phyloP scores from a whole-genome alignment of 2,888 invertebrate genomes.

The Mechanitis messenoides region DNA sequence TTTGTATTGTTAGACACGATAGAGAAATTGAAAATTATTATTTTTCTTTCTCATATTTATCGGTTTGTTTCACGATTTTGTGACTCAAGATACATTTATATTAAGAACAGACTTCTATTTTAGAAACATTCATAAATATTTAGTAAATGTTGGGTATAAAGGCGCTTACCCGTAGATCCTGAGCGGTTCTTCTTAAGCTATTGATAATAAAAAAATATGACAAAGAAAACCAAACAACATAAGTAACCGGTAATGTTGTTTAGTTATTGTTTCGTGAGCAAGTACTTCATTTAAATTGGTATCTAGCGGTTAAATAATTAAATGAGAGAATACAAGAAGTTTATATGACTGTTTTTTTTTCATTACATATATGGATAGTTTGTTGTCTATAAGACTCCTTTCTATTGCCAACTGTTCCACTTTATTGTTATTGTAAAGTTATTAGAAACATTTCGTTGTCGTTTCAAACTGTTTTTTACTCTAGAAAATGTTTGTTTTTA shows the following conservation, averaged over 20 bases:
- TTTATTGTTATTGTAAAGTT: background rate
- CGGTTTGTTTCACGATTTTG: background rate
- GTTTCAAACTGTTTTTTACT: background rate
- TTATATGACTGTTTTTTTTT: conserved; percentile 1
- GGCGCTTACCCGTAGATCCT: too few relatives aligned
- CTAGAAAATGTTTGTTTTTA: too few relatives aligned
- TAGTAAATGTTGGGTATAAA: too few relatives aligned
- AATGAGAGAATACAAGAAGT: background rate
- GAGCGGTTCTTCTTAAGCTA: too few relatives aligned
- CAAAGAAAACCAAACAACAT: too few relatives aligned
- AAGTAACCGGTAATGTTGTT: background rate
- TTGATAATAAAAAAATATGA: too few relatives aligned
- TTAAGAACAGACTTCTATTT: background rate
- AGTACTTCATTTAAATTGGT: background rate
- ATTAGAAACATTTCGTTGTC: background rate
- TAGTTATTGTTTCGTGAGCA: background rate
- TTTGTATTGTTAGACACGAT: conserved; percentile 1
- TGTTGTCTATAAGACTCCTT: conserved; percentile 1
- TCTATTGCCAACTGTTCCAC: conserved; percentile 4
- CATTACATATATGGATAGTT: background rate
- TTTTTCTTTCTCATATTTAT: background rate
- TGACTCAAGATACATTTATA: background rate
- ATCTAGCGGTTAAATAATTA: background rate
- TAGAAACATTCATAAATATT: too few relatives aligned
- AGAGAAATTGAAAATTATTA: conserved; percentile 1